phyloP scores from a whole-genome alignment of 1,140 invertebrate species.

The Drosophila sturtevanti region DNA sequence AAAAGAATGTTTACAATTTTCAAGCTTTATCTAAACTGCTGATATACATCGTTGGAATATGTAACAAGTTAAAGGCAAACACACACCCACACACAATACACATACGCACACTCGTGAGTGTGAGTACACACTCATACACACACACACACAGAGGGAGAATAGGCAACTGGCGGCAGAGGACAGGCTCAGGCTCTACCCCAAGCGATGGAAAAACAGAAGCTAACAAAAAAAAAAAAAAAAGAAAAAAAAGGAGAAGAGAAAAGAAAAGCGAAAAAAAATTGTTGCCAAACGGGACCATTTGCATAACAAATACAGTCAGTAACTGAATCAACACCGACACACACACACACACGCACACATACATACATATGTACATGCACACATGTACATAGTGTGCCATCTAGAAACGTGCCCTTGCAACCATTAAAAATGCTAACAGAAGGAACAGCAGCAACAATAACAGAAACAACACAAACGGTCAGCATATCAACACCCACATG shows the following conservation, averaged over 20 bases:
- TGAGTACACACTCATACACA: no score
- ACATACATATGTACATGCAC: slow-evolving; percentile 7
- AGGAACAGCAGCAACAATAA: slow-evolving; percentile 5
- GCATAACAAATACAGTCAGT: slow-evolving; percentile 78
- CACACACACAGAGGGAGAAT: not conserved
- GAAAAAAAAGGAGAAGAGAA: slow-evolving; percentile 21
- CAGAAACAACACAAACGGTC: slow-evolving; percentile 17
- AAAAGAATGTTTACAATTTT: slow-evolving; percentile 50
- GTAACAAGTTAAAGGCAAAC: slow-evolving; percentile 76
- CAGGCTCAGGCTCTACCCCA: not conserved
- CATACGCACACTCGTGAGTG: not conserved
- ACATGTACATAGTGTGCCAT: slow-evolving; percentile 14
- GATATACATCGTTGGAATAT: slow-evolving; percentile 75
- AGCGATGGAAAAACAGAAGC: not conserved
- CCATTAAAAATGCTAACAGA: slow-evolving; percentile 75
- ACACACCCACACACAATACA: slow-evolving; percentile 39
- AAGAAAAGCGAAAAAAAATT: slow-evolving; percentile 21
- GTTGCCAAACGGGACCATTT: slow-evolving; percentile 70
- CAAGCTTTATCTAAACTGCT: slow-evolving; percentile 63
- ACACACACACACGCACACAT: slow-evolving; percentile 29
- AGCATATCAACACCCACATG: slow-evolving; percentile 30
- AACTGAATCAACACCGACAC: slow-evolving; percentile 71
- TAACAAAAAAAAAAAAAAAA: not conserved
- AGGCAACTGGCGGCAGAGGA: not conserved
- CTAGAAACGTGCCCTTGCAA: slow-evolving; percentile 63